Percentiles rank a stretch among this genome's conserved stretches.
These are phyloP conservation scores for Odontesthes bonariensis DNA, from an alignment of 2,113 vertebrate species.

Conservation along the genomic window DNA sequence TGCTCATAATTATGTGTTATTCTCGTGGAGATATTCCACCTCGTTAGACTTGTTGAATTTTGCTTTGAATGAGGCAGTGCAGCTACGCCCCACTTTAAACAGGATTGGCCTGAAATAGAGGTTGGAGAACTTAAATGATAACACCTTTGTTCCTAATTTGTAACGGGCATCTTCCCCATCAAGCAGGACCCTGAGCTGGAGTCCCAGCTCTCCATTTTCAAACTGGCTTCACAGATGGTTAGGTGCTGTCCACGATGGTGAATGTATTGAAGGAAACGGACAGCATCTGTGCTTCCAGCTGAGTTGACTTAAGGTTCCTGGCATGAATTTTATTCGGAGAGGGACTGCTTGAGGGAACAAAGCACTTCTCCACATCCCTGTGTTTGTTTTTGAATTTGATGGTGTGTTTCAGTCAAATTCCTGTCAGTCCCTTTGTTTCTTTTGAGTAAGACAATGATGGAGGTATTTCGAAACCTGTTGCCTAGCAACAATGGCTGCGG, in stretches of 20 bases:
- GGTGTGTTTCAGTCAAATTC: conserved; percentile 65
- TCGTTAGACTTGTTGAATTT: conserved; percentile 15
- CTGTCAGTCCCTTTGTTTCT: conserved; percentile 18
- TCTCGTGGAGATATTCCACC: conserved; percentile 31
- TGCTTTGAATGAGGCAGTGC: conserved; percentile 28
- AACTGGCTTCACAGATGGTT: conserved; percentile 49
- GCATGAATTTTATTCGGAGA: conserved; percentile 51
- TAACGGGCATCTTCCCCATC: conserved; percentile 23
- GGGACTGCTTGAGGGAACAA: conserved; percentile 23
- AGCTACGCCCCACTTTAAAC: neutral
- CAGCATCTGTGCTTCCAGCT: conserved; percentile 59
- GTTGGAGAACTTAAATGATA: neutral
- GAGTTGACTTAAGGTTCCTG: conserved; percentile 64
- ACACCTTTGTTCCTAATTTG: conserved; percentile 1
- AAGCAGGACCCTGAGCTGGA: conserved; percentile 42
- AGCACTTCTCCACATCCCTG: conserved; percentile 40
- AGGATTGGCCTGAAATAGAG: neutral
- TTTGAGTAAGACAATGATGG: conserved; percentile 5
- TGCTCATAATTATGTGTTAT: conserved; percentile 49
- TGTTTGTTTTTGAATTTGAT: conserved; percentile 57
- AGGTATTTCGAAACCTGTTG: conserved; percentile 38
- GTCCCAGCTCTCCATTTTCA: conserved; percentile 50
- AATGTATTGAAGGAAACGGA: conserved; percentile 31
- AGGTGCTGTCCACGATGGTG: conserved; percentile 15
- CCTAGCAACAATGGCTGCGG: conserved; percentile 42